Percentiles rank a stretch among this genome's conserved stretches.
phyloP scores from a whole-genome alignment of 2,113 vertebrate species.

The Muntiacus muntjak region DNA sequence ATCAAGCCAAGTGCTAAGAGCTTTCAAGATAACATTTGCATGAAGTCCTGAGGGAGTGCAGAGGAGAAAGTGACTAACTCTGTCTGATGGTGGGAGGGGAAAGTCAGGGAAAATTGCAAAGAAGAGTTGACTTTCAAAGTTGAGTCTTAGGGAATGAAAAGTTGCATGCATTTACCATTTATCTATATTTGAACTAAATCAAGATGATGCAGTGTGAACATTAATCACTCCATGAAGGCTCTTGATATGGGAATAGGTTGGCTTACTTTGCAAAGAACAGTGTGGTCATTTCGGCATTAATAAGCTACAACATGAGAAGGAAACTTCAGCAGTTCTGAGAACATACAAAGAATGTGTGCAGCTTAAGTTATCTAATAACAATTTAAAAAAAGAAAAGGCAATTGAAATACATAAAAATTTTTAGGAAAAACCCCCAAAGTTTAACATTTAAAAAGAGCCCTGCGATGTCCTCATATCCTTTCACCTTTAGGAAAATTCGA shows the following conservation, averaged over 20 bases:
- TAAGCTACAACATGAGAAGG: not conserved
- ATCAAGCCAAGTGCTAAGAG: not conserved
- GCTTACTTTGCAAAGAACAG: slow-evolving; percentile 4
- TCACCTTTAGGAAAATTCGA: not conserved
- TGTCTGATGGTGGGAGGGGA: not conserved
- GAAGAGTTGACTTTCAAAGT: not conserved
- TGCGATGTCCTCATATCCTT: not conserved
- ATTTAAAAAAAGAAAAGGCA: not conserved
- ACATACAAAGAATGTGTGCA: not conserved
- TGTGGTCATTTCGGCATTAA: not conserved
- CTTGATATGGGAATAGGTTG: slow-evolving; percentile 10
- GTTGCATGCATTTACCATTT: not conserved
- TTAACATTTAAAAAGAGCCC: not conserved
- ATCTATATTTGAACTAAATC: slow-evolving; percentile 16
- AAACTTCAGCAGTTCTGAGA: slow-evolving; percentile 1
- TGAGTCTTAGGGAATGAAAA: not conserved
- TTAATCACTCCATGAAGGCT: slow-evolving; percentile 7
- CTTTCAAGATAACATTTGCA: not conserved
- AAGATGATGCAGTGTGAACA: not conserved
- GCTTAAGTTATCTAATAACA: not conserved
- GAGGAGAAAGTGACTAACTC: not conserved
- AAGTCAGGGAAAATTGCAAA: not conserved
- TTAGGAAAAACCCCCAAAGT: not conserved
- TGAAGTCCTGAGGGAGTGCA: not conserved
- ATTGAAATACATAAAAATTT: not conserved